Percentiles rank a stretch among this genome's conserved stretches.
Evolutionary conservation across 2,797 vertebrate genomes (phyloP).

Genomic region (Takifugu ocellatus): DNA sequence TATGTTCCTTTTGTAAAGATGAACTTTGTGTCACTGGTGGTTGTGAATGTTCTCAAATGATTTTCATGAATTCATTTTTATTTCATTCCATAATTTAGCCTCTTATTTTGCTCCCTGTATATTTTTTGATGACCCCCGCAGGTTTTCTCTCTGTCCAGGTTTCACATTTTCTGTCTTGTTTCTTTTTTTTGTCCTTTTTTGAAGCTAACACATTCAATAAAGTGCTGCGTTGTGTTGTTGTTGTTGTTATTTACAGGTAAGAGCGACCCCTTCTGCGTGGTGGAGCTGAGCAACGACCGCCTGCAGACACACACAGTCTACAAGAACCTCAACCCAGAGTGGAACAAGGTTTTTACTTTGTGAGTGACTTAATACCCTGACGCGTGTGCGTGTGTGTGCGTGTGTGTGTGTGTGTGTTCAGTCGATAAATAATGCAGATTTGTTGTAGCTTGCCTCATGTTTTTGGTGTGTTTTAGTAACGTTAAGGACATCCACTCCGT

Average conservation of each 20-base stretch:
- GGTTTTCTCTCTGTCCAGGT: neutral
- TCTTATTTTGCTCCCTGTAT: conserved; percentile 3
- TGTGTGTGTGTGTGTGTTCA: conserved; percentile 51
- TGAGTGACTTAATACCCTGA: conserved; percentile 77
- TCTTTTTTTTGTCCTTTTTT: too few species aligned
- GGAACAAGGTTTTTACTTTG: conserved; percentile 99
- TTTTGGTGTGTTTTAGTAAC: conserved; percentile 75
- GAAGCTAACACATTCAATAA: too few species aligned
- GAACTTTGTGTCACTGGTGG: neutral
- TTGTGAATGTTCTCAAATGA: neutral
- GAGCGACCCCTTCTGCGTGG: conserved; percentile 97
- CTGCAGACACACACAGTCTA: conserved; percentile 95
- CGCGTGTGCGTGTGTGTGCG: conserved; percentile 1
- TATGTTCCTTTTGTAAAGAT: conserved; percentile 18
- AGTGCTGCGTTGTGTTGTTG: conserved; percentile 24
- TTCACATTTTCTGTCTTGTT: too few species aligned
- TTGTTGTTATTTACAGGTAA: conserved; percentile 78
- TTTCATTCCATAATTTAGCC: neutral
- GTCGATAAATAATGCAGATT: conserved; percentile 33
- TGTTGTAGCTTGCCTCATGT: conserved; percentile 6
- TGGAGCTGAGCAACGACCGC: conserved; percentile 95
- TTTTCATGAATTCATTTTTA: conserved; percentile 10
- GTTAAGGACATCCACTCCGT: conserved; percentile 98
- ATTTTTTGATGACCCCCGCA: conserved; percentile 13
- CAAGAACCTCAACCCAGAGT: conserved; percentile 97